Evolutionary conservation across 23 tunicate species (phyloP), one percentile per base, ranked within the genome.

Genomic region (Styela plicata): DNA sequence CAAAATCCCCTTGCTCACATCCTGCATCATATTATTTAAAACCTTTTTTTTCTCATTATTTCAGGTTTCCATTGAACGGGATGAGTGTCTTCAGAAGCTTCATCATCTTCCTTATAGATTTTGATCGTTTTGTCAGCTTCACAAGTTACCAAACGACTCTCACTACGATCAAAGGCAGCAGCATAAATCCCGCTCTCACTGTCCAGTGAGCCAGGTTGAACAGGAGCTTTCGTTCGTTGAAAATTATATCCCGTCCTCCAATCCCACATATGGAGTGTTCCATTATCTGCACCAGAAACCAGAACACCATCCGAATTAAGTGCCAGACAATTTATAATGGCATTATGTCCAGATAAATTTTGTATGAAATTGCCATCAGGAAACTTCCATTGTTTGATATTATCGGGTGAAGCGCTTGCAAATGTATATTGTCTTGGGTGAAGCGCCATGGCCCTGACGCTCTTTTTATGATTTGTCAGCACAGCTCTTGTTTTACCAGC

Each of bases 261-360:
- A 35, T 95, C 99, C 96, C 95, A 95, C 80, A 90, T 28, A 52
- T 95, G 99, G 13, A 95, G 80, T 2, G 99, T 89, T 0, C 99
- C 99, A 74, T 95, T 95, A 85, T 95, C 99, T 1, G 99, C 99
- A 74, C 99, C 99, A 29, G 99, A 95, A 18, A 95, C 99, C 63
- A 90, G 68, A n/a, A 95, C 99, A 18, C 99, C 99, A 52, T 95
- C 99, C 2, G 99, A 90, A 74, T 83, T 95, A 32, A 95, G 83
- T 3, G 99, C 99, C 2, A 95, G 84, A 79, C 91, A 86, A 64
- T 95, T 95, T 31, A 95, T 85, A 23, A 95, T 95, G 3, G 99
- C 88, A 69, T 95, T 90, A 84, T 95, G 99, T 37, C 99, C 99
- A 36, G 96, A 86, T 1, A 95, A 65, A 80, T 95, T 95, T 75